Base-by-base conservation (phyloP, 2,888 invertebrate species). In the Spicauda simplicius region DNA sequence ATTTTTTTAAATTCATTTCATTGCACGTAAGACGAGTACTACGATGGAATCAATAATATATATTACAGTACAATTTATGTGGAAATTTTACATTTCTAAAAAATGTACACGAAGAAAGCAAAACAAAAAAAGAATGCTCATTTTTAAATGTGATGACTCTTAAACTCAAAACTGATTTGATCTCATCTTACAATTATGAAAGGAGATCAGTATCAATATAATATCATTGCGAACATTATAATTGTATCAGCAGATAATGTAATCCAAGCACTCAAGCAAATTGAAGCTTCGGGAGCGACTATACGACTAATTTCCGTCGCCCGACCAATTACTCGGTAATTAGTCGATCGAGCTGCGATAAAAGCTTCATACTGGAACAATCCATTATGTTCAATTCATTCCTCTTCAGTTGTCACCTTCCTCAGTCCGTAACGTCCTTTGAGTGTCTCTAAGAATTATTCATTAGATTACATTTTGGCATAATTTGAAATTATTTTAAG, bases 251-350 rank as follows among this genome's bases (percentile, higher is more conserved):
- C 37, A 64, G 58, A 37, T 64, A 64, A 64, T 64, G 57, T 58
- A 53, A 66, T 66, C 59, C 59, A 37, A 52, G 45, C 52, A 60
- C 68, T 72, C 57, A 72, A 59, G 65, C 58, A 66, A 69, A 72
- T 66, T 58, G 65, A 45, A 45, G 53, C 18, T 45, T 45, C 45
- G 45, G 33, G 25, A 45, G 53, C 41, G 54, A 37, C 72, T 53
- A 45, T 45, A 45, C 72, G 74, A 73, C 77, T 82, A 81, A 81
- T 81, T 80, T 77, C 73, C 75, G 77, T 78, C 78, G 76, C 45
- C 77, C 74, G 69, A 74, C 74, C 81, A 77, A 84, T 82, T 84
- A 84, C 76, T 73, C 72, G 71, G 73, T 82, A 83, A 85, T 85
- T 81, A 84, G 77, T 75, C 80, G 77, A 82, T 83, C 76, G 70